These are phyloP conservation scores for Lampropteryx suffumata DNA, from an alignment of 2,888 invertebrate species.

Conservation along the genomic window DNA sequence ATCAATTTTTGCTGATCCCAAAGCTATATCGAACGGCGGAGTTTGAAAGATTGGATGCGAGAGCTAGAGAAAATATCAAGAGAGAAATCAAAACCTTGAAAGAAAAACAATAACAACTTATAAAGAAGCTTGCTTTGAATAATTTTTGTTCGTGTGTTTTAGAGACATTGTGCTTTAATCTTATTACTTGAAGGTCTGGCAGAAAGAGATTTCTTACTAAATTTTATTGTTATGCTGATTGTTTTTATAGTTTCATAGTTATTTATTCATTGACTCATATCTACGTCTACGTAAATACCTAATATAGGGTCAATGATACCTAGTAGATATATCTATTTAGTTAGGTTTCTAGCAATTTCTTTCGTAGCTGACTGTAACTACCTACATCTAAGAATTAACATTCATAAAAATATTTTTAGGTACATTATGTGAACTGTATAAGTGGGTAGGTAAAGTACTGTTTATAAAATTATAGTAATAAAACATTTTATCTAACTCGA, in stretches of 20 bases:
- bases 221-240: too few relatives aligned
- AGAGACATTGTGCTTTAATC: background rate
- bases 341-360: background rate
- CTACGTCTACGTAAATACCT: too few relatives aligned
- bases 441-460: too few relatives aligned
- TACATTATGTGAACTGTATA: too few relatives aligned
- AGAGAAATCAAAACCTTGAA: conserved; percentile 63
- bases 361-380: conserved; percentile 2
- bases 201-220: too few relatives aligned
- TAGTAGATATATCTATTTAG: background rate
- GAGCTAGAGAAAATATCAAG: conserved; percentile 69
- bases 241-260: too few relatives aligned
- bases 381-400: background rate
- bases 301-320: too few relatives aligned
- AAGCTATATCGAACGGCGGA: conserved; percentile 68
- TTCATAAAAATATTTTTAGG: too few relatives aligned
- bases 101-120: conserved; percentile 50
- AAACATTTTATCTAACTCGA: too few relatives aligned
- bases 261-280: too few relatives aligned
- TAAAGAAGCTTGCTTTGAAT: too few relatives aligned
- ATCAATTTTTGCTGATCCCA: conserved; percentile 67
- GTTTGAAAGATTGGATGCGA: conserved; percentile 62
- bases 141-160: conserved; percentile 1
- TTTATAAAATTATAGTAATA: too few relatives aligned
- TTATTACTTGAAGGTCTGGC: background rate